phyloP scores from a whole-genome alignment of 2,113 vertebrate species.

The Anseranas semipalmata region DNA sequence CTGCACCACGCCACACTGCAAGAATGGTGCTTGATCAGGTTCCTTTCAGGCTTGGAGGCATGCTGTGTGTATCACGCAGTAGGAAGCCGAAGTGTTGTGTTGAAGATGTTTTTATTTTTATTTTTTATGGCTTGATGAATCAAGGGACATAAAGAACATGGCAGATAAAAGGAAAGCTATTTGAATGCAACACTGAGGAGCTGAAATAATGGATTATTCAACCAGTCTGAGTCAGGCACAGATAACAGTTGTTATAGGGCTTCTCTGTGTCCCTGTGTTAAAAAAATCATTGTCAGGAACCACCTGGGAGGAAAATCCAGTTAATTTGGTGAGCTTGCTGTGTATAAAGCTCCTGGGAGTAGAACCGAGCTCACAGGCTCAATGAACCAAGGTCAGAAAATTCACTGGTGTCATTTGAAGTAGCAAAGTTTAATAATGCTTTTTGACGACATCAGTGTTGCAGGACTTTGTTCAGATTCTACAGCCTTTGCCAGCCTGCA shows the following conservation, averaged over 20 bases:
- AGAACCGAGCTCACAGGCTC: neutral
- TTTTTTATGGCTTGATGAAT: neutral
- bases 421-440: neutral
- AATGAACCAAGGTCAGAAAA: constrained; percentile 25
- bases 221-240: neutral
- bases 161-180: neutral
- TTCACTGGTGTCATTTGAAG: constrained; percentile 25
- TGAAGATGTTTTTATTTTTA: neutral
- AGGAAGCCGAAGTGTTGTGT: neutral
- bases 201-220: neutral
- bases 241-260: neutral
- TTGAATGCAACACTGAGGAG: neutral
- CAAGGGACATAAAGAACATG: neutral
- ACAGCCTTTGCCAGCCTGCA: neutral
- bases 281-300: neutral
- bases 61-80: neutral
- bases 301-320: neutral
- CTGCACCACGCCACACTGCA: neutral
- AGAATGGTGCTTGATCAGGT: neutral
- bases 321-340: constrained; percentile 13
- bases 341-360: neutral
- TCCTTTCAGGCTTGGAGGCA: neutral
- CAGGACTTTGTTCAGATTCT: neutral
- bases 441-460: neutral
- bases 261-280: neutral